phyloP scores from a whole-genome alignment of 2,797 vertebrate species.

The Syndactyla subalaris region DNA sequence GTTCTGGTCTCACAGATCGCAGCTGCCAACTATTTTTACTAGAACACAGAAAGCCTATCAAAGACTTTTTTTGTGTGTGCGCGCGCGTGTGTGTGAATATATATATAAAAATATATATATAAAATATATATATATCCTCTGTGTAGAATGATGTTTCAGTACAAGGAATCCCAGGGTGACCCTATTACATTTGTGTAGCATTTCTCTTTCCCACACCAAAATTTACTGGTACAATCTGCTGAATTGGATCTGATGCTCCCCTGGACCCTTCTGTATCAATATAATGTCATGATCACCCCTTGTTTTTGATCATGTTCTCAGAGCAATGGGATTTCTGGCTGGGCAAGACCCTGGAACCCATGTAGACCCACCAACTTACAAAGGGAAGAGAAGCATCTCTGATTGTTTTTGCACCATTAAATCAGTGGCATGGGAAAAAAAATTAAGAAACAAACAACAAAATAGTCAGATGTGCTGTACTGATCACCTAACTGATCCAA shows the following conservation, averaged over 20 bases:
- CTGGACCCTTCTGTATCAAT: constrained; percentile 12
- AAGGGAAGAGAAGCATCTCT: constrained; percentile 50
- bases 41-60: constrained; percentile 85
- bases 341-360: neutral
- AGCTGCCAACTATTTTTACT: constrained; percentile 81
- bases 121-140: constrained; percentile 84
- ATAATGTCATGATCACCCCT: neutral
- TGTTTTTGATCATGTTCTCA: constrained; percentile 24
- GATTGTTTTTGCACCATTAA: constrained; percentile 32
- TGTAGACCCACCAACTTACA: neutral
- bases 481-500: neutral
- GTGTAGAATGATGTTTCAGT: constrained; percentile 86
- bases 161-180: constrained; percentile 89
- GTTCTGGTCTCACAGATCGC: constrained; percentile 67
- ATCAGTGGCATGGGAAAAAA: neutral
- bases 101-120: constrained; percentile 79
- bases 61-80: constrained; percentile 73
- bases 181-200: constrained; percentile 77
- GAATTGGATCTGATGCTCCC: constrained; percentile 46
- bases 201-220: constrained; percentile 59
- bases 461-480: neutral
- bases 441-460: fast-evolving
- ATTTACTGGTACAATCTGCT: constrained; percentile 42
- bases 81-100: constrained; percentile 49
- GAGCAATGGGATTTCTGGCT: constrained; percentile 18